Evolutionary conservation across 2,888 invertebrate species (phyloP), one percentile per base, ranked within the genome.

Genomic region (Pristionchus japonicus): DNA sequence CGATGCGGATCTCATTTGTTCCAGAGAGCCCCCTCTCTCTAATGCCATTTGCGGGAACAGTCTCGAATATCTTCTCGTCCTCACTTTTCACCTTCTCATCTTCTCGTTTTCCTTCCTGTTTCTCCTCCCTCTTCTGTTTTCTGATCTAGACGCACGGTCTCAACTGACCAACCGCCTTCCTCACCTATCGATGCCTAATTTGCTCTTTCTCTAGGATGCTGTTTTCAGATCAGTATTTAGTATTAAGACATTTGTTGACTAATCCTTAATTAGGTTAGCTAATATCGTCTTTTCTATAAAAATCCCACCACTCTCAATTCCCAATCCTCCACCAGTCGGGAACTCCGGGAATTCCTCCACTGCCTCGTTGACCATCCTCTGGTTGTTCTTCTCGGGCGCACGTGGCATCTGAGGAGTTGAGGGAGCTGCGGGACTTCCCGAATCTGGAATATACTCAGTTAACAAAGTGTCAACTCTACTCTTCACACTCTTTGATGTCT

Each of bases 271-370:
- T 43, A 43, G 43, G 43, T 43, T 43, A 43, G 43, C 7, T 43
- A n/a, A n/a, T n/a, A n/a, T n/a, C n/a, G n/a, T n/a, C n/a, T n/a
- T n/a, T n/a, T n/a, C n/a, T n/a, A n/a, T n/a, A 61, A 20, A 61
- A 6, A 20, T 61, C 77, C 80, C 23, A 88, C 88, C 88, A 34
- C 40, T 88, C 43, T 88, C 88, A 40, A 70, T 86, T 57, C 40
- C 67, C 7, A 61, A 43, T 70, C 70, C 57, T 52, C 85, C 85
- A 34, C 86, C 77, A 40, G 52, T 80, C 20, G 91, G 91, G 82
- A 91, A 91, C 61, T 91, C 91, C 11, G 91, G 91, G 57, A 91
- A 91, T 20, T 90, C 90, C 88, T 90, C 91, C 9, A 83, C 88
- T 43, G 82, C 64, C 49, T 57, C 88, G 47, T 34, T 49, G 43